Base-by-base conservation (phyloP, 2,797 vertebrate species). In the Notoglanidium macrostoma region DNA sequence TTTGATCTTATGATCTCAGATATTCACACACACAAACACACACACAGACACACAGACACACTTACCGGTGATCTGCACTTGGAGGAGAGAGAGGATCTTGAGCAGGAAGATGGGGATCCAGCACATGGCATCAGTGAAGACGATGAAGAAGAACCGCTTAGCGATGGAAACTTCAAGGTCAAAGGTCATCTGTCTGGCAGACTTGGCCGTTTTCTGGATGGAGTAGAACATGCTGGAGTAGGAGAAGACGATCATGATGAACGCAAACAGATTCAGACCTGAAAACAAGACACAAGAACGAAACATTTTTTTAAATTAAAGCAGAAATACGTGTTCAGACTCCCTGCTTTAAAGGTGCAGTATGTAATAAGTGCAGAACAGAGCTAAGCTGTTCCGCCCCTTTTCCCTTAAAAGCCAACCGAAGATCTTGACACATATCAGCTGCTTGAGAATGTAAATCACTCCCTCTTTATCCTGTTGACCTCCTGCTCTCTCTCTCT, bases 61-160 rank as follows among this genome's bases (percentile, higher is more conserved):
- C 78, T 74, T 86, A 95, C 95, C 94, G 92, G 94, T 91, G 29
- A 95, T 94, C 76, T 94, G 92, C 84, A 93, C 89, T 63, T 93
- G 88, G 68, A 95, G 90, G 73, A 92, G 91, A 15, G 93, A 96
- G 5, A 95, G 90, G 55, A 93, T 90, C 89, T 92, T 92, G 57
- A 95, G 92, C 63, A 95, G 84, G 82, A 95, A 90, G 88, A 94
- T 92, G 35, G 94, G 94, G 26, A 93, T 94, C 93, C 94, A 94
- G 91, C 94, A 95, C 86, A 95, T 89, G 55, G 94, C 93, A 0
- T 92, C 93, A 0, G 93, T 93, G 91, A 93, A 91, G 68, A 94
- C 77, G 0, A 95, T 94, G 89, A 94, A 94, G 92, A 95, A 95
- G 90, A 93, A 92, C 0, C 91, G 61, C 86, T 92, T 92, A 0